Evolutionary conservation across 1,140 invertebrate species (phyloP).

Genomic region (Bombus pascuorum): DNA sequence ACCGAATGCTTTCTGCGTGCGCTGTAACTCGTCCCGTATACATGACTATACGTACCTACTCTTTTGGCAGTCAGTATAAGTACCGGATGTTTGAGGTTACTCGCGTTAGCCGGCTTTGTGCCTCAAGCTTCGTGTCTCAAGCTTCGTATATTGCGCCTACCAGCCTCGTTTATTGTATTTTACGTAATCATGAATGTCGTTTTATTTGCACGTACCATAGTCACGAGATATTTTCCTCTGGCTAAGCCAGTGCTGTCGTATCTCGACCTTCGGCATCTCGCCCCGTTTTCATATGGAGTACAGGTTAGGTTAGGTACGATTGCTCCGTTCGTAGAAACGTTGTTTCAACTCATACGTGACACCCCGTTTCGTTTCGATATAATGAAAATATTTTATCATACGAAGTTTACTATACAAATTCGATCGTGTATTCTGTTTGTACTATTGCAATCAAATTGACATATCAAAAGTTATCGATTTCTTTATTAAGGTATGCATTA

Average conservation of each 20-base stretch:
- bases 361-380: not conserved
- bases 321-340: not conserved
- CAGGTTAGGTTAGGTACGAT: conserved; percentile 20
- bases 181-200: conserved; percentile 15
- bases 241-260: not conserved
- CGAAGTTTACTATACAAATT: too few species aligned
- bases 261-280: conserved; percentile 16
- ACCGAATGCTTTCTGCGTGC: conserved; percentile 25
- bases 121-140: not conserved
- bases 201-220: not conserved
- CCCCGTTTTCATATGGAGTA: not conserved
- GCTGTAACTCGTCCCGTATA: not conserved
- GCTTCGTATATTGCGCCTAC: not conserved
- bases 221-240: not conserved
- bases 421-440: not conserved
- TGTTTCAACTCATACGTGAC: not conserved
- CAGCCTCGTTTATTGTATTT: not conserved
- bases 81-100: conserved; percentile 41
- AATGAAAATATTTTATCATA: not conserved
- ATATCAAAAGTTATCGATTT: not conserved
- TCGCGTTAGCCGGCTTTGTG: not conserved
- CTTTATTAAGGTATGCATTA: not conserved
- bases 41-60: not conserved
- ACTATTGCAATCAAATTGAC: too few species aligned
- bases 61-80: not conserved